Base-by-base conservation (phyloP, 2,113 vertebrate genomes). In the Nasalis larvatus region DNA sequence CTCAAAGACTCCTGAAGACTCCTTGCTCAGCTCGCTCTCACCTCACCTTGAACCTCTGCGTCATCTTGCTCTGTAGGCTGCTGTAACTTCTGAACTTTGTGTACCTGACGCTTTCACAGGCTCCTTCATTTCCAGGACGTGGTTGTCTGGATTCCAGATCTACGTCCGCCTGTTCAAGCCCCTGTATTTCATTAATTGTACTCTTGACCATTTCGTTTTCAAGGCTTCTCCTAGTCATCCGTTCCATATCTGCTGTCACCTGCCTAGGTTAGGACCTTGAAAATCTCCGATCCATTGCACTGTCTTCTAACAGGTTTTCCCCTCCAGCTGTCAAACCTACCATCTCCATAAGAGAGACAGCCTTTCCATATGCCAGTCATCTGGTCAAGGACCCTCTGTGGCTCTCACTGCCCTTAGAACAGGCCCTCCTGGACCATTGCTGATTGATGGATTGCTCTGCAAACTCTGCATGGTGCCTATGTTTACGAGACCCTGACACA, bases 391-490 rank as follows among this genome's bases (percentile, higher is more conserved):
- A 96, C 96, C 96, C 87, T 95, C 86, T 27, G 54, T 94, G 95
- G 89, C 93, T 95, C 96, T 95, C 83, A 86, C 56, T 81, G 93
- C 92, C 91, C 97, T 92, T 96, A 81, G 63, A 95, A 95, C 35
- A 73, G 87, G 63, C 87, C 97, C 94, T 91, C 74, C 56, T 94
- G 95, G 96, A 89, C 73, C 49, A 60, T 82, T 93, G 92, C 86
- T 97, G 97, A 97, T 97, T 91, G 97, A 98, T 98, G 97, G 94
- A 93, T 96, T 54, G 69, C 74, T 97, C 84, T 95, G 95, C 89
- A 85, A 97, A 81, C 95, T 84, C 97, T 40, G 81, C 96, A 71
- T 3, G 93, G 69, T 71, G 94, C 94, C 92, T 40, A 27, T 98
- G 96, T 96, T 97, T 96, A 93, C 10, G 14, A 97, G 93, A 84